Evolutionary conservation across 1,140 invertebrate species (phyloP), one percentile per base, ranked within the genome.

Genomic region (Pachyrhynchus sulphureomaculatus): DNA sequence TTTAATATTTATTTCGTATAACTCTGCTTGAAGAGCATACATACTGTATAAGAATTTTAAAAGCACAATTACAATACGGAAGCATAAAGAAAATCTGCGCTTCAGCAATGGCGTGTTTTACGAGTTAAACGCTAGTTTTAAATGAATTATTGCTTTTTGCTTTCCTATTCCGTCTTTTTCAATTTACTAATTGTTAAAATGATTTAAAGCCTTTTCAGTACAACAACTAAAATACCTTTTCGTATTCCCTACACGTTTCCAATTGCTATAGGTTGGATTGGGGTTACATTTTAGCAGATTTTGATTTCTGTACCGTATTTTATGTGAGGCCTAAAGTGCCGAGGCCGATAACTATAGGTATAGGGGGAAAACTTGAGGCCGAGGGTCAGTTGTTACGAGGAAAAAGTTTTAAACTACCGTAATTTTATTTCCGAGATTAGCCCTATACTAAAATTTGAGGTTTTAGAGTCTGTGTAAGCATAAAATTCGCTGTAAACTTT

Each of bases 281-380:
- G 45, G 45, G 45, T 48, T 48, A 48, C 45, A 48, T 48, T 48
- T 48, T 48, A 48, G 45, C 45, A 48, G 45, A 48, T 48, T 48
- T 48, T 48, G 45, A 48, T 48, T 48, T 48, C 17, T 48, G 21
- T 48, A 26, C 32, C 26, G 45, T 48, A 48, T 48, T 48, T 48
- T 48, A 48, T 48, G 48, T 51, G 48, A 18, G 33, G n/a, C n/a
- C 26, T 10, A 9, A 29, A 29, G 26, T 29, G 26, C 26, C 26
- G 33, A 23, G 17, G 29, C 45, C 45, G 24, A 48, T 48, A 48
- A 48, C 45, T 51, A 36, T 51, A 20, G 29, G 9, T 20, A 32
- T 8, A n/a, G 12, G 12, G 29, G 48, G 48, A 20, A 36, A 51
- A 51, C 23, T 48, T 32, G 24, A 48, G 23, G 24, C 29, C 48